Evolutionary conservation across 2,888 invertebrate genomes (phyloP), one percentile per base, ranked within the genome.

Genomic region (Drosophila mimetica): DNA sequence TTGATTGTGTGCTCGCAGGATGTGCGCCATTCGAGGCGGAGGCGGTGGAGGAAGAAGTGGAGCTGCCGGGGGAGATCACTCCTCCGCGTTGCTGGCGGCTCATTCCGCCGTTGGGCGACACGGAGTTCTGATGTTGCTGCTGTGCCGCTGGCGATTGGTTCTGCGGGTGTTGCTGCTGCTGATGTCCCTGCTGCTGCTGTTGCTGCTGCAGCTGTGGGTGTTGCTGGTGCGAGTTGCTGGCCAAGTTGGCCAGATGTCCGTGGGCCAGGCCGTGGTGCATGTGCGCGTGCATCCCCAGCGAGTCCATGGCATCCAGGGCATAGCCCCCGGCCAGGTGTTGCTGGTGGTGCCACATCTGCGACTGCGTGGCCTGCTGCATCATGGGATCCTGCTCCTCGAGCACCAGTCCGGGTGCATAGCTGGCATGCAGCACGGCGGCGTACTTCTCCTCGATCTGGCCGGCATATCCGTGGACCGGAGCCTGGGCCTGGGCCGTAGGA

Each of bases 361-460:
- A 80, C 8, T 74, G 72, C 34, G 80, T 71, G 22, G 90, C 74
- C 69, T 89, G 70, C 66, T 90, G 91, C 86, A 91, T 80, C 54
- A 91, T 79, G 8, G 87, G 76, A 51, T 92, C 91, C 65, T 90
- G 84, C 42, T 92, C 91, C 50, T 91, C 90, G 37, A 89, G 75
- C 59, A 91, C 57, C 32, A 90, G 46, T 6, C 83, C 85, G 0
- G 81, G 71, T 1, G 92, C 93, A 53, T 94, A 93, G 51, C 94
- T 94, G 25, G 93, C 92, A 11, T 94, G 94, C 70, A 94, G 93
- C 37, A 93, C 91, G 59, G 93, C 92, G 60, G 93, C 93, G 91
- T 75, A 91, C 55, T 92, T 92, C 37, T 91, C 91, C 59, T 90
- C 88, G 42, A 87, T 66, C 90, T 92, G 76, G 1, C 58, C 67